phyloP scores from a whole-genome alignment of 2,888 invertebrate species.

The Lasioglossum zephyrum region DNA sequence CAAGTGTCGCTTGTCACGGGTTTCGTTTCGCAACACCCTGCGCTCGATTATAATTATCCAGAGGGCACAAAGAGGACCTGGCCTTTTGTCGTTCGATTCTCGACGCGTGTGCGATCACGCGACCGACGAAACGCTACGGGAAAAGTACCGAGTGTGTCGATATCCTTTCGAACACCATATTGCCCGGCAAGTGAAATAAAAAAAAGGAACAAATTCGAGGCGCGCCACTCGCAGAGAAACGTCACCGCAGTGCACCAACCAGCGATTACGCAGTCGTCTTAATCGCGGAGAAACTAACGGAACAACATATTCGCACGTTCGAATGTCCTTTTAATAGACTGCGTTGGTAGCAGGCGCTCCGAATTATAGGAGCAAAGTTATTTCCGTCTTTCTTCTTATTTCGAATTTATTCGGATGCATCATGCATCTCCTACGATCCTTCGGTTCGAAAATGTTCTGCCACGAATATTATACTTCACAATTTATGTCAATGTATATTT shows the following conservation, averaged over 20 bases:
- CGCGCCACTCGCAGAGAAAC: not conserved
- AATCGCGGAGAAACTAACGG: conserved; percentile 12
- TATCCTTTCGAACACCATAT: not conserved
- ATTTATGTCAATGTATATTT: not conserved
- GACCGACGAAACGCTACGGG: not conserved
- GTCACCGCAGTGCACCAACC: not conserved
- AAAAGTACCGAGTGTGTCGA: not conserved
- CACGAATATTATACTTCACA: not conserved
- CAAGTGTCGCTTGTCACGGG: conserved; percentile 16
- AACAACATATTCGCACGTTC: not conserved
- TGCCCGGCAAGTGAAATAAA: not conserved
- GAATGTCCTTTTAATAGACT: conserved; percentile 21
- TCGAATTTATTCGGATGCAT: not conserved
- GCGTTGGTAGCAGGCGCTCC: conserved; percentile 12
- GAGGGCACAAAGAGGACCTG: not conserved
- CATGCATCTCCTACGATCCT: not conserved
- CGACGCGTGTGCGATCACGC: not conserved
- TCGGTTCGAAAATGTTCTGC: not conserved
- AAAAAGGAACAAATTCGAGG: not conserved
- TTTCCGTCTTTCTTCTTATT: not conserved
- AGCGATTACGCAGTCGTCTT: not conserved
- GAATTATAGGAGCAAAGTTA: not conserved
- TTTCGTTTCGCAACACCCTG: not conserved
- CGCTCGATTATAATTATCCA: conserved; percentile 8
- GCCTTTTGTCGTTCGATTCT: not conserved